Conservation (phyloP, 2,113 vertebrate genomes). For the Mus spicilegus region DNA sequence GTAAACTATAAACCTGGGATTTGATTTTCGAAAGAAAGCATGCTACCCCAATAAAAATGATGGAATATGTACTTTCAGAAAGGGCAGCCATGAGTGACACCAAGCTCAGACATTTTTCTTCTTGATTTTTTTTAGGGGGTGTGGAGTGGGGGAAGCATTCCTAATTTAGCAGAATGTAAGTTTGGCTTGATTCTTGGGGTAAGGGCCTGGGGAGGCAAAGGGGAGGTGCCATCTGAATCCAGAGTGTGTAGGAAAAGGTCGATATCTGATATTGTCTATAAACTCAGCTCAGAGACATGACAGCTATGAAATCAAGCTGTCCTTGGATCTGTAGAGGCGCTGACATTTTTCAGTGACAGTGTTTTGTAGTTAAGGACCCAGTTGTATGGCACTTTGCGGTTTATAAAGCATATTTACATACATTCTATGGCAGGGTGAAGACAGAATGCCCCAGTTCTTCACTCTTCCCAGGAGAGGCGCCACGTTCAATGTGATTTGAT, state of each 20-base stretch:
- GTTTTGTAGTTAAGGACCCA: not conserved
- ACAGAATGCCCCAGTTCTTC: not conserved
- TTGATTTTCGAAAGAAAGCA: slow-evolving; percentile 39
- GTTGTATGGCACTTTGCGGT: not conserved
- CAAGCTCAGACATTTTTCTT: not conserved
- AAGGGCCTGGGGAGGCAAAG: not conserved
- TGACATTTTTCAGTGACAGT: slow-evolving; percentile 27
- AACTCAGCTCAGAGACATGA: slow-evolving; percentile 14
- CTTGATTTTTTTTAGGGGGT: not conserved
- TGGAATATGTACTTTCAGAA: slow-evolving; percentile 41
- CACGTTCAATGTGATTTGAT: not conserved
- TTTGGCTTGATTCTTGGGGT: not conserved
- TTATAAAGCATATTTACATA: slow-evolving; percentile 19
- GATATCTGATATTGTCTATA: not conserved
- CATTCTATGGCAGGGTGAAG: not conserved
- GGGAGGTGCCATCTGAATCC: slow-evolving; percentile 11
- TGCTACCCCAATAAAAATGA: not conserved
- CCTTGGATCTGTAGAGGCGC: slow-evolving; percentile 17
- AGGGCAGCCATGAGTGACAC: slow-evolving; percentile 9
- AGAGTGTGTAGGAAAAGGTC: not conserved
- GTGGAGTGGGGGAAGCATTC: not conserved
- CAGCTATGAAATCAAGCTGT: slow-evolving; percentile 27
- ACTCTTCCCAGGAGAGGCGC: not conserved
- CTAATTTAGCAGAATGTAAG: not conserved
- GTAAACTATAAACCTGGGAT: slow-evolving; percentile 18